Evolutionary conservation across 1,140 invertebrate species (phyloP).

Genomic region (Trachymyrmex septentrionalis): DNA sequence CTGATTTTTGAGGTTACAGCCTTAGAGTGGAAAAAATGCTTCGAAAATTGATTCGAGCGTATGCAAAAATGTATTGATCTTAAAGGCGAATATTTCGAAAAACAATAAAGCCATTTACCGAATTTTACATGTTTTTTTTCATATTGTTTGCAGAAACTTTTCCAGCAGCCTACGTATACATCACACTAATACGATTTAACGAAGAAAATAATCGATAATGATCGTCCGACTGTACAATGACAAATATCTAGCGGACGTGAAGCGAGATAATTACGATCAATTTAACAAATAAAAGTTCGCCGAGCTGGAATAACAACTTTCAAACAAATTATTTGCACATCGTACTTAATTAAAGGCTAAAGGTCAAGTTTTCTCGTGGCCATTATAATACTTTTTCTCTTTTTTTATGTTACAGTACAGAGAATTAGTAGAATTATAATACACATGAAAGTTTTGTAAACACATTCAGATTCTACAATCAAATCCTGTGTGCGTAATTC

Average conservation of each 20-base stretch:
- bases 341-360: conserved; percentile 31
- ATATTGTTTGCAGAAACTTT: too few relatives aligned
- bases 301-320: conserved; percentile 41
- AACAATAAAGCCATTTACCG: too few relatives aligned
- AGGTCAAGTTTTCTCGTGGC: not conserved
- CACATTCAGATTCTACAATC: conserved; percentile 31
- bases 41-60: too few relatives aligned
- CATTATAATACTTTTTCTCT: not conserved
- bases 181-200: not conserved
- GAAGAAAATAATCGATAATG: conserved; percentile 10
- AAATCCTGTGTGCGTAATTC: conserved; percentile 37
- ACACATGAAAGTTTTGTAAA: conserved; percentile 3
- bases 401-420: not conserved
- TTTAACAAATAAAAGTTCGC: conserved; percentile 29
- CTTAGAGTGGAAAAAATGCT: too few relatives aligned
- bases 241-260: conserved; percentile 20
- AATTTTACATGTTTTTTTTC: too few relatives aligned
- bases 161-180: too few relatives aligned
- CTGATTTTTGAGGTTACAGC: too few relatives aligned
- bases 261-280: conserved; percentile 49
- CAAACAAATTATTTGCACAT: conserved; percentile 34
- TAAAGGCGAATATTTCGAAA: too few relatives aligned
- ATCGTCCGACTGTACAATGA: not conserved
- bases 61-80: too few relatives aligned
- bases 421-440: not conserved